Base-by-base conservation (phyloP, 2,113 vertebrate species). In the Oncorhynchus tshawytscha region DNA sequence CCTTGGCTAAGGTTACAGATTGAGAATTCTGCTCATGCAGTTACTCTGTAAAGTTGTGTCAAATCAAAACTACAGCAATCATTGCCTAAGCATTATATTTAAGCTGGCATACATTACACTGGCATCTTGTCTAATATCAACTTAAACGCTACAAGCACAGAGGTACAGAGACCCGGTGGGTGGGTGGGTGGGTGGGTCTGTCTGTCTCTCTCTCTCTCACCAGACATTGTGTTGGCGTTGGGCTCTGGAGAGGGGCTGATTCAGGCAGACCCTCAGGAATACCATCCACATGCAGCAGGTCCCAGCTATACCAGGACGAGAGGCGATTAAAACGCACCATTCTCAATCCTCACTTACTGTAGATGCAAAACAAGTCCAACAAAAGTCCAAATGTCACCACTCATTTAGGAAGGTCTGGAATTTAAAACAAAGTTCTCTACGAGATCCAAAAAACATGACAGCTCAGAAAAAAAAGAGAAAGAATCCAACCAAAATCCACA, bases 281-380 rank as follows among this genome's bases (percentile, higher is more conserved):
- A 4, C 3, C 51, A 16, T 91, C 88, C 29, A 89, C 85, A 0
- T 90, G 85, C 13, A 94, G 87, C 71, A 92, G 83, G 81, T 94
- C 92, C 92, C 92, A 94, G 87, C 94, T 94, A 78, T 67, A 89
- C 92, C 93, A 94, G 18, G 91, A 91, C 1, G 92, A 49, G 4
- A 94, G 85, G 5, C 76, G 89, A 22, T 86, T 78, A 27, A 94
- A 93, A 66, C 86, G 91, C 31, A 92, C 88, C 91, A 91, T 93
- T 82, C 77, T 81, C 54, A 64, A 48, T 25, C 7, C 2, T 39
- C 13, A 54, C 9, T 20, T 13, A 54, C 4, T 16, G 3, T 54
- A 54, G 20, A 27, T 70, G 29, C 48, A 67, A 5, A n/a, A 54
- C 24, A 2, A 68, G 27, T 34, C 13, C 67, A 20, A n/a, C n/a